Conservation (phyloP, 2,888 invertebrate species). For the Siphlonurus alternatus region DNA sequence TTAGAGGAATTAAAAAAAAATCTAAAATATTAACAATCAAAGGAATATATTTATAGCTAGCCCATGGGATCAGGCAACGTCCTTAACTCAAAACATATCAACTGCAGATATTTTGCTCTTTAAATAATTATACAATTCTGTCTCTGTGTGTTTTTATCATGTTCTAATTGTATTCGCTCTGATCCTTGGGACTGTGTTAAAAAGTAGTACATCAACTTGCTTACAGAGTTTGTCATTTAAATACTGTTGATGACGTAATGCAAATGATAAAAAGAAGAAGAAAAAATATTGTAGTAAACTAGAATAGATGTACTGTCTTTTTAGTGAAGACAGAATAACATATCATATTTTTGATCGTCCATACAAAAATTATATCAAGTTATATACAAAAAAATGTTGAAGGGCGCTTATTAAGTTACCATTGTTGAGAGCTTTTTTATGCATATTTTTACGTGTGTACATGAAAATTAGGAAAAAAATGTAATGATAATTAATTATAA, state of each 20-base stretch:
- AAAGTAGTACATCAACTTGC: background rate
- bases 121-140: background rate
- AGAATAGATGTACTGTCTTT: background rate
- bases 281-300: background rate
- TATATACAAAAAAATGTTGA: no score
- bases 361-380: background rate
- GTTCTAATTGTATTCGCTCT: background rate
- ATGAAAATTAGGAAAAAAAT: no score
- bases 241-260: no score
- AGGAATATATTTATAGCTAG: constrained; percentile 2
- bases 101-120: background rate
- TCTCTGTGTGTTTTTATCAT: background rate
- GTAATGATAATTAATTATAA: no score
- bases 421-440: background rate
- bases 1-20: background rate
- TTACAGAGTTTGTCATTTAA: no score
- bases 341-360: background rate
- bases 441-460: background rate
- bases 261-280: background rate
- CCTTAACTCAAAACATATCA: background rate
- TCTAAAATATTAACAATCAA: constrained; percentile 1
- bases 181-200: background rate
- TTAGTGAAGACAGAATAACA: background rate
- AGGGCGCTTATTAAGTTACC: background rate
- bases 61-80: background rate